Conservation (phyloP, 2,888 invertebrate species). For the Calliphora vomitoria region DNA sequence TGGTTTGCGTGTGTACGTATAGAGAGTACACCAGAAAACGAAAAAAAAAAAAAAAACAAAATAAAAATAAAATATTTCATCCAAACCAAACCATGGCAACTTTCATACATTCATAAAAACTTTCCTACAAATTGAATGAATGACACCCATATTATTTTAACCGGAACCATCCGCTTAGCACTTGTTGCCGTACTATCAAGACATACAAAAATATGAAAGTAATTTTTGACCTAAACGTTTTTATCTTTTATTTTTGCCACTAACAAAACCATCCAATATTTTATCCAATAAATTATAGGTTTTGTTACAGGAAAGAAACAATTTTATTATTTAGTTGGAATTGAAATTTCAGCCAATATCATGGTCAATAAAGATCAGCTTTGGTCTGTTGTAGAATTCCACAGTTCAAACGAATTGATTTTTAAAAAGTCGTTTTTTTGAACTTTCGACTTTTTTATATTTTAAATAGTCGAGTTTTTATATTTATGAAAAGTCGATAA, state of each 20-base stretch:
- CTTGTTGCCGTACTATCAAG: slow-evolving; percentile 1
- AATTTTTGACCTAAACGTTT: slow-evolving; percentile 3
- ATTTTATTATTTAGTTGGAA: background rate
- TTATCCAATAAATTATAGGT: slow-evolving; percentile 9
- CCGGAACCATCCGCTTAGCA: slow-evolving; percentile 46
- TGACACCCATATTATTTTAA: slow-evolving; percentile 48
- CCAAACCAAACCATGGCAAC: slow-evolving; percentile 16
- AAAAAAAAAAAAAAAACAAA: background rate
- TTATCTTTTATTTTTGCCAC: background rate
- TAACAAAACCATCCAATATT: background rate
- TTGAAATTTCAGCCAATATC: background rate
- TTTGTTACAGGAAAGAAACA: background rate
- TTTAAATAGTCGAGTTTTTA: too few species aligned
- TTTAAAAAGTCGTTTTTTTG: too few species aligned
- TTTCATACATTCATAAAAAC: slow-evolving; percentile 4
- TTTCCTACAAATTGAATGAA: background rate
- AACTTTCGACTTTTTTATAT: too few species aligned
- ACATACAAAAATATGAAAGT: slow-evolving; percentile 7
- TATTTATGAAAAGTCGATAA: too few species aligned
- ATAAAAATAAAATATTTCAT: slow-evolving; percentile 24
- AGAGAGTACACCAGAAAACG: background rate
- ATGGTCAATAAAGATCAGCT: too few species aligned
- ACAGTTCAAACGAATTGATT: too few species aligned
- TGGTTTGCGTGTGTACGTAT: slow-evolving; percentile 40
- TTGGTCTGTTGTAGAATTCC: too few species aligned